Evolutionary conservation across 1,140 invertebrate species (phyloP), one percentile per base, ranked within the genome.

Genomic region (Whitmania pigra): DNA sequence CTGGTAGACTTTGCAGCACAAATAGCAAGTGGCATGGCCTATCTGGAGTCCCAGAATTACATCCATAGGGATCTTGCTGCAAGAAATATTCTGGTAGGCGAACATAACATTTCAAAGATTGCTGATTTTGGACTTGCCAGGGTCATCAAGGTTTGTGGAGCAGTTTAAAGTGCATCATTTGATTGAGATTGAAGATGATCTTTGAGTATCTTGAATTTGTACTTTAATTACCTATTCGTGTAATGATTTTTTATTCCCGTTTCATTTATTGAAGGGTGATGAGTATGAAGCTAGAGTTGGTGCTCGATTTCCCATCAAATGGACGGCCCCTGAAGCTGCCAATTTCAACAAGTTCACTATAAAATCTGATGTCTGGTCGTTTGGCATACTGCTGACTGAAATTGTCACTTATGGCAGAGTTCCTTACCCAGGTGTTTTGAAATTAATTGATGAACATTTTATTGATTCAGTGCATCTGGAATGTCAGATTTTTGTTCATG

Each of bases 331-430:
- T 4, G 94, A 99, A 85, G 95, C 96, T 66, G 94, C 94, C 20
- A 97, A 97, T 83, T 97, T 97, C 83, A 96, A 92, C 83, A 93
- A 95, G 85, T 99, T 99, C 86, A 97, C 94, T 76, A 98, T 98
- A 79, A 99, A 99, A 85, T 97, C 94, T 0, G 96, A 99, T 83
- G 96, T 99, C 17, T 99, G 96, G 96, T 97, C 93, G 73, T 99
- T 99, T 82, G 96, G 96, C 75, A 99, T 99, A 81, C 85, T 99
- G 67, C 87, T 99, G 31, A 98, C 94, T n/a, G 96, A 99, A 84
- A 87, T 99, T 76, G 93, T 98, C 72, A 99, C 95, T 27, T 98
- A 95, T 79, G 96, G 95, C 72, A 86, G 94, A 78, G 95, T 97
- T 84, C 96, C 96, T 73, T 99, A 99, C 87, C 88, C 88, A 76